Evolutionary conservation across 2,113 vertebrate species (phyloP).

Genomic region (Bostrychus sinensis): DNA sequence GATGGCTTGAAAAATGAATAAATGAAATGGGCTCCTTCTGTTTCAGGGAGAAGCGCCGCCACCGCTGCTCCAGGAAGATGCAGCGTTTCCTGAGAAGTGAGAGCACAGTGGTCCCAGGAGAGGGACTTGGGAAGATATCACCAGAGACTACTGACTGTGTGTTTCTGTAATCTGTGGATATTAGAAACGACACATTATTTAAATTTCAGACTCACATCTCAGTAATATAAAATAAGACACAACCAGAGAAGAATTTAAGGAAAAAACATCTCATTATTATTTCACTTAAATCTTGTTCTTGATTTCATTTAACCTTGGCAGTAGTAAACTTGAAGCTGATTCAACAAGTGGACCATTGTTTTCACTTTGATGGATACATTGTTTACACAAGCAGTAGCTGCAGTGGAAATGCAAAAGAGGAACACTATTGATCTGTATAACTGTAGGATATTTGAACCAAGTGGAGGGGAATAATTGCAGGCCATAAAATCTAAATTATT

Average conservation of each 20-base stretch:
- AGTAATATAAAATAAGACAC: conserved; percentile 41
- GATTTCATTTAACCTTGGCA: conserved; percentile 20
- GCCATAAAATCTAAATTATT: not conserved
- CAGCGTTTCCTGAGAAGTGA: conserved; percentile 59
- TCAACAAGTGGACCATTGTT: not conserved
- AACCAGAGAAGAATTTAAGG: conserved; percentile 53
- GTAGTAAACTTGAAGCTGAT: conserved; percentile 15
- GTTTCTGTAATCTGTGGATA: conserved; percentile 64
- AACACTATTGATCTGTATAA: not conserved
- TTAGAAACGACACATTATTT: conserved; percentile 65
- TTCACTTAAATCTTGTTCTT: conserved; percentile 18
- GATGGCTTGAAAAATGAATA: conserved; percentile 64
- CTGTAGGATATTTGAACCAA: not conserved
- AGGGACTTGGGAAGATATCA: conserved; percentile 67
- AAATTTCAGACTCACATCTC: conserved; percentile 39
- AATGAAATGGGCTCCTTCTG: conserved; percentile 66
- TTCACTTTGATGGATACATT: not conserved
- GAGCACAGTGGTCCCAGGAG: conserved; percentile 63
- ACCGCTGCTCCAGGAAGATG: conserved; percentile 50
- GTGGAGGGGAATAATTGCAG: not conserved
- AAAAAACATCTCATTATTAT: conserved; percentile 46
- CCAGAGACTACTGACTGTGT: conserved; percentile 55
- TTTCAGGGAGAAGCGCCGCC: conserved; percentile 51
- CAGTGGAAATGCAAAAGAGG: not conserved
- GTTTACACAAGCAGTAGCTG: not conserved